These are phyloP conservation scores for Drosophila maculinotata DNA, from an alignment of 2,888 invertebrate species.

Conservation along the genomic window DNA sequence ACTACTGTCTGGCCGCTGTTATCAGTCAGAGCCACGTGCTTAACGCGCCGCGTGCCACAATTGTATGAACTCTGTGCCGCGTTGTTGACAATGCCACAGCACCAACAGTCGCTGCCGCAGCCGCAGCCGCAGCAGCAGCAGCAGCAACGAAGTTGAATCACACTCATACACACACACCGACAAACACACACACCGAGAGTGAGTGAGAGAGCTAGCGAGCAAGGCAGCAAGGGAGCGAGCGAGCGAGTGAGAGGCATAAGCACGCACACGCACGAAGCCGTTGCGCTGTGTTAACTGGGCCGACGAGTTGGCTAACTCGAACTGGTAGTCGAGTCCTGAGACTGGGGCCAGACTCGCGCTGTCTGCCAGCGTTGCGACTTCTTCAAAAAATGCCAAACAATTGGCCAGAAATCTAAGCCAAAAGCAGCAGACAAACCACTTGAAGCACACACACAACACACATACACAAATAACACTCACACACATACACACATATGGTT, in stretches of 20 bases:
- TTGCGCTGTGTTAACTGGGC: conserved; percentile 55
- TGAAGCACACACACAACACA: conserved; percentile 57
- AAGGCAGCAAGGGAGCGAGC: conserved; percentile 4
- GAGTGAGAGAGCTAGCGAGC: conserved; percentile 10
- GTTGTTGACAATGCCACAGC: conserved; percentile 74
- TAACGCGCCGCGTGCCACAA: conserved; percentile 80
- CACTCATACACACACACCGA: conserved; percentile 29
- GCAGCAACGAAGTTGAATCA: conserved; percentile 54
- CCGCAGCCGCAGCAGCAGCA: conserved; percentile 24
- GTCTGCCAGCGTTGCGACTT: conserved; percentile 62
- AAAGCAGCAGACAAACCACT: conserved; percentile 69
- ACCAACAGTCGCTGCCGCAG: conserved; percentile 49
- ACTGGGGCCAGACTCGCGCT: conserved; percentile 44
- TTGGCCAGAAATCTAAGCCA: conserved; percentile 74
- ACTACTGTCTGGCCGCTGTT: conserved; percentile 46
- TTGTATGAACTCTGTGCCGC: conserved; percentile 73
- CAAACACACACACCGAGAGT: background rate
- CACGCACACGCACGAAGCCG: conserved; percentile 58
- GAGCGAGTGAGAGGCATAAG: conserved; percentile 17
- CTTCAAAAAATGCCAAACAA: conserved; percentile 73
- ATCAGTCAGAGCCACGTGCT: conserved; percentile 78
- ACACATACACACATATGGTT: conserved; percentile 12
- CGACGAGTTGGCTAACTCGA: conserved; percentile 57
- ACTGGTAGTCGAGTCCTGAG: conserved; percentile 29
- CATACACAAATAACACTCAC: conserved; percentile 19